Evolutionary conservation across 53 echinoderm and acorn worm genomes (phyloP).

Genomic region (Apostichopus leukothele): DNA sequence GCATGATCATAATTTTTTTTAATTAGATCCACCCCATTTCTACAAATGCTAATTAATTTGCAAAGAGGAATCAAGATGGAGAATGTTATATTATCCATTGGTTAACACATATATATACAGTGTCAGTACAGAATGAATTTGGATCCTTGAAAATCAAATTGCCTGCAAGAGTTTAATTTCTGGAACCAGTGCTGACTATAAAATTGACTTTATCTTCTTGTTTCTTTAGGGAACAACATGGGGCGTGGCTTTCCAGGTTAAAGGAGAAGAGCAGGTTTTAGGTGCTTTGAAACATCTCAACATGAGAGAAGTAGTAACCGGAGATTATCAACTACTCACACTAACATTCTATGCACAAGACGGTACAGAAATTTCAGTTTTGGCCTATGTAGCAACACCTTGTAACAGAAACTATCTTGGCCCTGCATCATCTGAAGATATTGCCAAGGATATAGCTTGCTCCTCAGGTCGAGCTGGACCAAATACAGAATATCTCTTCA

Average conservation of each 20-base stretch:
- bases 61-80: no score
- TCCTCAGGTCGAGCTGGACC: slow-evolving; percentile 67
- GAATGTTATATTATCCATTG: no score
- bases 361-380: slow-evolving; percentile 46
- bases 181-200: no score
- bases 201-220: neutral
- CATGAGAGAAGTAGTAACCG: slow-evolving; percentile 68
- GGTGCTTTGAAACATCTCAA: slow-evolving; percentile 70
- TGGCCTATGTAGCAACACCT: slow-evolving; percentile 80
- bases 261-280: slow-evolving; percentile 75
- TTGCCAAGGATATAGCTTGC: slow-evolving; percentile 67
- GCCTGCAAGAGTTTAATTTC: no score
- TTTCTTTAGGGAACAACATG: slow-evolving; percentile 77
- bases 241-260: slow-evolving; percentile 83
- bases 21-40: no score
- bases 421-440: slow-evolving; percentile 59
- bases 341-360: slow-evolving; percentile 57
- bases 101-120: no score
- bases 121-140: no score
- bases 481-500: slow-evolving; percentile 85
- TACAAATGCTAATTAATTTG: no score
- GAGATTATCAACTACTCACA: slow-evolving; percentile 66
- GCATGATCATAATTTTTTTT: no score
- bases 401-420: slow-evolving; percentile 76
- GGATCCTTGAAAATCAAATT: no score